Conservation (phyloP, 2,113 vertebrate species). For the Ariopsis seemanni region DNA sequence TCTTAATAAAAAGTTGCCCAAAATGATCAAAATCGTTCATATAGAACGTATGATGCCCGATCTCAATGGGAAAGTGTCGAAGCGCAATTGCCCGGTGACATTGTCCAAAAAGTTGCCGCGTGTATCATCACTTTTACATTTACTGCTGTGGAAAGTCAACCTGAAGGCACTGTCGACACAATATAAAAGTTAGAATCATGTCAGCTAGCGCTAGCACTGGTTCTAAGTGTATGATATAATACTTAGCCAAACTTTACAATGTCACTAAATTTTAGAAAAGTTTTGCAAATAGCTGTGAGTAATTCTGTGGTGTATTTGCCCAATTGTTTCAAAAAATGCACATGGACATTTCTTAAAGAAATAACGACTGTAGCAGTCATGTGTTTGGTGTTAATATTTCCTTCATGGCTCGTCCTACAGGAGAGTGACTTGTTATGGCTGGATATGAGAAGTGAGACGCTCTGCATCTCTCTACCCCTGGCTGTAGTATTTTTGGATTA, state of each 20-base stretch:
- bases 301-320: not conserved
- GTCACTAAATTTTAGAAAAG: not conserved
- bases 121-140: not conserved
- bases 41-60: too few relatives aligned
- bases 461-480: not conserved
- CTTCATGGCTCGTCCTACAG: not conserved
- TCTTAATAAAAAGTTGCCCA: too few relatives aligned
- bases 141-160: not conserved
- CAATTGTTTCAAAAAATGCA: not conserved
- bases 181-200: not conserved
- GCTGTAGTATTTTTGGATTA: constrained; percentile 10
- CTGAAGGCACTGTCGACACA: not conserved
- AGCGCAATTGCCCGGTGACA: too few relatives aligned
- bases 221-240: not conserved
- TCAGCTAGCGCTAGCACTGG: not conserved
- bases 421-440: not conserved
- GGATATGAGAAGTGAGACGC: not conserved
- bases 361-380: not conserved
- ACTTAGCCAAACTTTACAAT: not conserved
- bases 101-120: too few relatives aligned
- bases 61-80: too few relatives aligned
- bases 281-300: not conserved
- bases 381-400: not conserved
- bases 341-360: not conserved
- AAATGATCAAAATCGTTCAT: too few relatives aligned